phyloP scores from a whole-genome alignment of 2,113 vertebrate genomes.

The Eolophus roseicapilla region DNA sequence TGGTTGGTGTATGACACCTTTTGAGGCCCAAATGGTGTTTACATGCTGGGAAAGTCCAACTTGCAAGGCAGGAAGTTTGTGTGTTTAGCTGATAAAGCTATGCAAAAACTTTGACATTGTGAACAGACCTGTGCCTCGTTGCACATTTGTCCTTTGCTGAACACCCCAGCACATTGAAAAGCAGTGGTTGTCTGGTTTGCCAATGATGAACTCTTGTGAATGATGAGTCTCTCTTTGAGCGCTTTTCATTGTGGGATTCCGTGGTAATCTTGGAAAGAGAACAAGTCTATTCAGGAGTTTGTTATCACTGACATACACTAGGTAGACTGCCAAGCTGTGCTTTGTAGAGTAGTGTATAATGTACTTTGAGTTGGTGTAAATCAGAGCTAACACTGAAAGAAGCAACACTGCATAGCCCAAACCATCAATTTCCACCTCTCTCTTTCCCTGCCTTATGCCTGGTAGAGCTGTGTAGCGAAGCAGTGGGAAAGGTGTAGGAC shows the following conservation, averaged over 20 bases:
- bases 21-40: background rate
- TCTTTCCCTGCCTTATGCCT: background rate
- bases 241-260: background rate
- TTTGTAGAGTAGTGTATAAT: background rate
- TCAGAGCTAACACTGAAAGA: background rate
- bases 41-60: background rate
- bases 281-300: background rate
- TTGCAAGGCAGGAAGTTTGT: background rate
- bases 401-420: background rate
- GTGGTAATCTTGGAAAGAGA: background rate
- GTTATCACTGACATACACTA: background rate
- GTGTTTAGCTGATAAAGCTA: background rate
- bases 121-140: background rate
- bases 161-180: background rate
- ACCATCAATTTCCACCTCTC: background rate
- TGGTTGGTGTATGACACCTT: background rate
- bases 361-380: background rate
- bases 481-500: background rate
- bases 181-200: background rate
- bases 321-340: background rate
- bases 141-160: background rate
- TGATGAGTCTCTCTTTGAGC: background rate
- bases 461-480: fast-evolving
- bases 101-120: background rate
- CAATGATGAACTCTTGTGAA: background rate